These are phyloP conservation scores for Macrophya annulata DNA, from an alignment of 2,888 invertebrate genomes.

Conservation along the genomic window DNA sequence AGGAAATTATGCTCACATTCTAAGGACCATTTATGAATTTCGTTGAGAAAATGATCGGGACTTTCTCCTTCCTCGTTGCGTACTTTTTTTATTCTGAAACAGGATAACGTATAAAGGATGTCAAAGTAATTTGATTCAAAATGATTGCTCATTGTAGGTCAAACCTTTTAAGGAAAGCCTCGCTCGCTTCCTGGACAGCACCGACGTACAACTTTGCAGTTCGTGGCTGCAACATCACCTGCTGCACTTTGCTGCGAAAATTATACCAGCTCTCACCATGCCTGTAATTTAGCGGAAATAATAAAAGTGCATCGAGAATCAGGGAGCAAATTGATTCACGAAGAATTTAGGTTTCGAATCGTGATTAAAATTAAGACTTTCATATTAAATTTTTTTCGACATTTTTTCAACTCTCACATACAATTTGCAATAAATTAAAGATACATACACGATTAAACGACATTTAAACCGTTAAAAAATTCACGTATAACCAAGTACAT, in stretches of 20 bases:
- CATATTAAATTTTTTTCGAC: not conserved
- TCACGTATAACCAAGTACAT: not conserved
- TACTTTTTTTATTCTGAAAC: slow-evolving; percentile 82
- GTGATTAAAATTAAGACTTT: too few relatives aligned
- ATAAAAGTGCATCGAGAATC: not conserved
- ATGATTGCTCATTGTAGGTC: not conserved
- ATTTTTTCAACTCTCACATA: not conserved
- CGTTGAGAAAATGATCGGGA: slow-evolving; percentile 85
- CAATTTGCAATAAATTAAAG: not conserved
- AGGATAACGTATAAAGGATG: slow-evolving; percentile 10
- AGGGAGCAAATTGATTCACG: not conserved
- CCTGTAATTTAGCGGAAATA: slow-evolving; percentile 77
- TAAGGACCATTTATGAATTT: slow-evolving; percentile 90
- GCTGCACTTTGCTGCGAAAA: slow-evolving; percentile 89
- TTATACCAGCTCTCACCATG: slow-evolving; percentile 92
- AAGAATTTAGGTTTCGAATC: not conserved
- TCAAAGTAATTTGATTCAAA: slow-evolving; percentile 51
- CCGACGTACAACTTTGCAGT: slow-evolving; percentile 87
- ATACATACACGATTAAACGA: not conserved
- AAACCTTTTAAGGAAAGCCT: slow-evolving; percentile 86
- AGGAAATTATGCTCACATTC: slow-evolving; percentile 85
- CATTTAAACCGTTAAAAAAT: not conserved
- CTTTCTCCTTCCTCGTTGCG: slow-evolving; percentile 83
- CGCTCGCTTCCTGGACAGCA: slow-evolving; percentile 86
- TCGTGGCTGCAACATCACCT: slow-evolving; percentile 88